phyloP scores from a whole-genome alignment of 2,888 invertebrate species.

The Mamestra brassicae region DNA sequence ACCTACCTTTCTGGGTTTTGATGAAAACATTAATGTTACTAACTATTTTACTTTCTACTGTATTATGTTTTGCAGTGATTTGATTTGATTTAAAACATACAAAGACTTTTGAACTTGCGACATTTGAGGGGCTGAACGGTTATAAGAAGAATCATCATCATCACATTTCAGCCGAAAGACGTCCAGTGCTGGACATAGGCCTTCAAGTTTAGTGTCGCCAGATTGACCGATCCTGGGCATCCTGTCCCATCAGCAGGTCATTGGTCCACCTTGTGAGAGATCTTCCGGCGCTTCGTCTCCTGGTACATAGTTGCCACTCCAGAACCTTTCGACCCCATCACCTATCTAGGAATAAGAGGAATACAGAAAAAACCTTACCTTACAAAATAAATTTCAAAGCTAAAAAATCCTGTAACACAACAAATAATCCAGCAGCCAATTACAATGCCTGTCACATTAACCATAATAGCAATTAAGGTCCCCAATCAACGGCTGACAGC shows the following conservation, averaged over 20 bases:
- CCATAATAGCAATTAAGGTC: slow-evolving; percentile 46
- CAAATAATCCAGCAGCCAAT: slow-evolving; percentile 28
- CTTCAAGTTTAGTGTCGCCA: too few species aligned
- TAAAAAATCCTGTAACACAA: background rate
- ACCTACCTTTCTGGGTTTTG: background rate
- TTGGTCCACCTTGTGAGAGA: too few species aligned
- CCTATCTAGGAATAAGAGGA: background rate
- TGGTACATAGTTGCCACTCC: too few species aligned
- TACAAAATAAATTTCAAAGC: background rate
- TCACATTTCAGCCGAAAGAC: too few species aligned
- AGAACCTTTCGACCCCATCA: too few species aligned
- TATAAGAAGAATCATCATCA: too few species aligned
- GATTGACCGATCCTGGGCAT: too few species aligned
- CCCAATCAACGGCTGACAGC: slow-evolving; percentile 55
- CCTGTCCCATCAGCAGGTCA: too few species aligned
- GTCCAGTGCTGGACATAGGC: too few species aligned
- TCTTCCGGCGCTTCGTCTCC: too few species aligned
- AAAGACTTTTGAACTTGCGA: background rate
- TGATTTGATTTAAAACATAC: background rate
- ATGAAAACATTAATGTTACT: background rate
- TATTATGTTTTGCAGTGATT: background rate
- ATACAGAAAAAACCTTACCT: background rate
- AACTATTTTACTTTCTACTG: background rate
- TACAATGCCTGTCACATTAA: slow-evolving; percentile 38
- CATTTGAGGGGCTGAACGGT: too few species aligned